Conservation (phyloP, 2,888 invertebrate genomes). For the Callyntrura sp. region DNA sequence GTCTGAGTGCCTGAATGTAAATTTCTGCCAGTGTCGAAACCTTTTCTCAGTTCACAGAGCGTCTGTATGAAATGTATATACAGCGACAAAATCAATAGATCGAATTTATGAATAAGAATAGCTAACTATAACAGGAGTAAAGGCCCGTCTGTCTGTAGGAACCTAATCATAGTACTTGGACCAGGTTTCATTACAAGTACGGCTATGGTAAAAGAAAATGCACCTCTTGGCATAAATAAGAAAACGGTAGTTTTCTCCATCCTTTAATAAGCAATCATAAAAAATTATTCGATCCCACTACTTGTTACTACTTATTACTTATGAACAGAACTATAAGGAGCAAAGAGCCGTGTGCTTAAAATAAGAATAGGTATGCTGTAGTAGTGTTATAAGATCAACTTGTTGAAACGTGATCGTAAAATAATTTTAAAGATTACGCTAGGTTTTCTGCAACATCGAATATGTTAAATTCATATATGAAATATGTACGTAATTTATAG, state of each 20-base stretch:
- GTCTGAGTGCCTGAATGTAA: conserved; percentile 66
- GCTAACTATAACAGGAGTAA: no score
- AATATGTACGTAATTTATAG: conserved; percentile 7
- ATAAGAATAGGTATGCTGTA: neutral
- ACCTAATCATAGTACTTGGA: neutral
- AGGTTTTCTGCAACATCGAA: neutral
- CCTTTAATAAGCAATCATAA: no score
- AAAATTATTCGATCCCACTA: no score
- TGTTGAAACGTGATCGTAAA: conserved; percentile 26
- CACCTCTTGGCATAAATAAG: neutral
- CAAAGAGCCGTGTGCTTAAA: neutral
- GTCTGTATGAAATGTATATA: neutral
- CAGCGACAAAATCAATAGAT: neutral
- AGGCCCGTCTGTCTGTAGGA: neutral
- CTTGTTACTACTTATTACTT: no score
- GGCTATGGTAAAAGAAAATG: neutral
- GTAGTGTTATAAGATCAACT: conserved; percentile 4
- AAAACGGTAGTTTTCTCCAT: neutral
- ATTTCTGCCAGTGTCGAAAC: conserved; percentile 79
- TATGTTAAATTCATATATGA: neutral
- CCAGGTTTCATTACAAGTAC: neutral
- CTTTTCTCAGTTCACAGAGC: conserved; percentile 29
- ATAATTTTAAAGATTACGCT: conserved; percentile 30
- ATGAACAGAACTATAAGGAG: no score
- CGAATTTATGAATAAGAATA: neutral